Evolutionary conservation across 2,888 invertebrate genomes (phyloP).

Genomic region (Melieria crassipennis): DNA sequence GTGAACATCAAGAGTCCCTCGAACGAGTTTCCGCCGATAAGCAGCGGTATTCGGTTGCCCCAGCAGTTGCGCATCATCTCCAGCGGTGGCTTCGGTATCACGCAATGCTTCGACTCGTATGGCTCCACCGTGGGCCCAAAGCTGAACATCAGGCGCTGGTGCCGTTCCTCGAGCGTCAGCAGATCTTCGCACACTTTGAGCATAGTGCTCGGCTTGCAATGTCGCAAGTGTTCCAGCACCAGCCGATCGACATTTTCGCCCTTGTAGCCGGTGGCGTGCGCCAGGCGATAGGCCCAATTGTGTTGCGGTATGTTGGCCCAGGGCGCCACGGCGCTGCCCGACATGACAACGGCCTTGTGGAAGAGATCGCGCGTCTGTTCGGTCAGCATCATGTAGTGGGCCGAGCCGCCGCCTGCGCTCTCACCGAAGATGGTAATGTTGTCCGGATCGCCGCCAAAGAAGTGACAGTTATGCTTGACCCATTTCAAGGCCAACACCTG

Average conservation of each 20-base stretch:
- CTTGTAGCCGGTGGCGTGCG: constrained; percentile 59
- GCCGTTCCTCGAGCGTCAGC: constrained; percentile 58
- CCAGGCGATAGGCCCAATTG: constrained; percentile 59
- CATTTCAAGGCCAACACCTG: constrained; percentile 68
- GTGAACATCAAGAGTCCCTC: constrained; percentile 62
- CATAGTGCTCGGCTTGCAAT: constrained; percentile 58
- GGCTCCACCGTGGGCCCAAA: constrained; percentile 63
- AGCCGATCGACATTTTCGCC: constrained; percentile 58
- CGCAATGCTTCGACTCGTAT: constrained; percentile 56
- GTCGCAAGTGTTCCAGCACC: constrained; percentile 61
- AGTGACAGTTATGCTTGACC: constrained; percentile 67
- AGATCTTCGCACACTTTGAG: constrained; percentile 59
- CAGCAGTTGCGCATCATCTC: constrained; percentile 62
- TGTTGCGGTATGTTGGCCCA: constrained; percentile 59
- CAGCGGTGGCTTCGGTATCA: constrained; percentile 58
- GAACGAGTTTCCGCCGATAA: constrained; percentile 63
- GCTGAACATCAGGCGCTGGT: constrained; percentile 55
- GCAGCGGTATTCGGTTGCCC: constrained; percentile 62
- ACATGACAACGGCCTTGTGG: constrained; percentile 63
- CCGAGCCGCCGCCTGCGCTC: constrained; percentile 68
- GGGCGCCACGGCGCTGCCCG: constrained; percentile 57
- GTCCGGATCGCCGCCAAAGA: constrained; percentile 68
- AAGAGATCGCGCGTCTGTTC: constrained; percentile 66
- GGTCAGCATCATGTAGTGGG: constrained; percentile 67
- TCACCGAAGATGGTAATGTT: constrained; percentile 69